Evolutionary conservation across 2,888 invertebrate species (phyloP).

Genomic region (Temnothorax ravouxi): DNA sequence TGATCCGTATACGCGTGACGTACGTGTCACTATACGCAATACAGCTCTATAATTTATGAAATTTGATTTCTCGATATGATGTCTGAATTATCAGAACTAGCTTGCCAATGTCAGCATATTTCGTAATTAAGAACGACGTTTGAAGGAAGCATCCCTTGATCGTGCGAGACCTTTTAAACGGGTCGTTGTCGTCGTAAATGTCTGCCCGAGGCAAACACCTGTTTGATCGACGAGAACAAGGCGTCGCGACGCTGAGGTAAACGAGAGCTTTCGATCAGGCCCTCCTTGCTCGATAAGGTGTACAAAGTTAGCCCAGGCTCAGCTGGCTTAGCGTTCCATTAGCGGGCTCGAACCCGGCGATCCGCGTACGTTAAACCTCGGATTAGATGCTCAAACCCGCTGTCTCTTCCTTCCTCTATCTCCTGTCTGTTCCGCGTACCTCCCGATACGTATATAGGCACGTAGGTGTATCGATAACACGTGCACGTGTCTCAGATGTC

Average conservation of each 20-base stretch:
- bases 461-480: constrained; percentile 51
- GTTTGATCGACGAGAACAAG: constrained; percentile 70
- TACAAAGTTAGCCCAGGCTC: constrained; percentile 78
- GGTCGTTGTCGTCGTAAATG: constrained; percentile 65
- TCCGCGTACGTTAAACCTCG: constrained; percentile 72
- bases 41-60: neutral
- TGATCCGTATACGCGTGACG: neutral
- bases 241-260: constrained; percentile 63
- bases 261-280: constrained; percentile 69
- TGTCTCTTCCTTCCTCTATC: constrained; percentile 23
- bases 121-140: constrained; percentile 16
- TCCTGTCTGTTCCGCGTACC: constrained; percentile 7
- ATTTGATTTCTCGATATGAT: neutral
- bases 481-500: constrained; percentile 61
- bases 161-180: constrained; percentile 16
- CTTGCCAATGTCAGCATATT: neutral
- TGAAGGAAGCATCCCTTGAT: constrained; percentile 18
- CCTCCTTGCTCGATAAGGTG: constrained; percentile 75
- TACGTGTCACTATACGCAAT: too few species aligned
- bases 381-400: constrained; percentile 66
- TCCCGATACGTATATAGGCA: constrained; percentile 23
- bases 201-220: constrained; percentile 73
- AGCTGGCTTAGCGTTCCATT: constrained; percentile 81
- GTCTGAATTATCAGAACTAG: neutral
- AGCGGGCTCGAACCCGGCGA: constrained; percentile 74